Percentiles rank a stretch among this genome's conserved stretches.
Evolutionary conservation across 2,797 vertebrate genomes (phyloP).

Genomic region (Prunella strophiata): DNA sequence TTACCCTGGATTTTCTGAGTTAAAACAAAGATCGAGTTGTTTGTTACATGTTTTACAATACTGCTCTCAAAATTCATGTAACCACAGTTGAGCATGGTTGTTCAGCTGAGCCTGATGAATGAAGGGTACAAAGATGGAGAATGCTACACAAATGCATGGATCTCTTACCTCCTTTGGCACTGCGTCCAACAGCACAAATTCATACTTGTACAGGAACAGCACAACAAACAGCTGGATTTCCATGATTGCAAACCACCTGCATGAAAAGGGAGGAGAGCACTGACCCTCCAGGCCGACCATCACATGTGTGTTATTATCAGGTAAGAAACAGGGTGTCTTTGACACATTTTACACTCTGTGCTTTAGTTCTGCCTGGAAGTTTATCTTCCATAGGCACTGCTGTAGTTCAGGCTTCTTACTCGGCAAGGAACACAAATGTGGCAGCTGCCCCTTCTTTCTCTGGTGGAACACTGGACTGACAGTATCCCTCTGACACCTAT

Average conservation of each 20-base stretch:
- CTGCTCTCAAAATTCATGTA: neutral
- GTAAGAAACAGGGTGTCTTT: neutral
- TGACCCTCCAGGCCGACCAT: neutral
- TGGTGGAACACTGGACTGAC: neutral
- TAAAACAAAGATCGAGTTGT: neutral
- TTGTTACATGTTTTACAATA: neutral
- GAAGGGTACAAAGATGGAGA: neutral
- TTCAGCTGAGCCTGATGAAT: neutral
- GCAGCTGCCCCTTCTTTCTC: neutral
- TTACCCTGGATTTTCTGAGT: neutral
- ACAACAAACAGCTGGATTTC: slow-evolving; percentile 78
- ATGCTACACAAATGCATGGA: neutral
- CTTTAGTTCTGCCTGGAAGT: neutral
- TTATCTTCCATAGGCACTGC: neutral
- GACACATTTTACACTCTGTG: neutral
- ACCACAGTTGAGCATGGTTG: neutral
- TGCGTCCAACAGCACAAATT: slow-evolving; percentile 78
- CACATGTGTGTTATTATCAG: neutral
- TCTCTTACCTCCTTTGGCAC: slow-evolving; percentile 79
- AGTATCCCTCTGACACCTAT: neutral
- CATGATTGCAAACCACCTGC: slow-evolving; percentile 82
- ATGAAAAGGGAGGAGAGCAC: neutral
- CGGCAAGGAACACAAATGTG: accelerated
- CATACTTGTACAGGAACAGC: slow-evolving; percentile 80
- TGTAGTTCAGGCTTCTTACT: neutral